Conservation (phyloP, 2,888 invertebrate species). For the Gastracanthus pulcherrimus region DNA sequence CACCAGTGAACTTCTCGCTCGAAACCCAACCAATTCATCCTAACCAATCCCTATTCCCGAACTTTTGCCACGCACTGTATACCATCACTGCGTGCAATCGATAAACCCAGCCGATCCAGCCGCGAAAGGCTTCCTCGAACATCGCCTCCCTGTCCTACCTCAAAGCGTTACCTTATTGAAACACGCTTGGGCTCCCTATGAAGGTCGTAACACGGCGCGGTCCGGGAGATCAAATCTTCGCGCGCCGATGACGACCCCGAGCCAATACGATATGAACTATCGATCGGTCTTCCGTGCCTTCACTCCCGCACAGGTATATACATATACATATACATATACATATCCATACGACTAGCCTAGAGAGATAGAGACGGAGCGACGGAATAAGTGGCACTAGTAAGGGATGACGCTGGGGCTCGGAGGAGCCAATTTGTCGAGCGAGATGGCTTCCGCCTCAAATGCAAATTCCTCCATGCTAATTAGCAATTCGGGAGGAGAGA, state of each 20-base stretch:
- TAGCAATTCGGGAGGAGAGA: constrained; percentile 66
- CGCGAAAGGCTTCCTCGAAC: too few species aligned
- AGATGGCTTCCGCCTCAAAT: constrained; percentile 66
- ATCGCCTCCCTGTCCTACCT: not conserved
- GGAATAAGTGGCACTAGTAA: not conserved
- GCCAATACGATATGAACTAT: not conserved
- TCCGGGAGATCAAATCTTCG: not conserved
- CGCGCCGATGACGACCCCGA: not conserved
- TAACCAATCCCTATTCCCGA: too few species aligned
- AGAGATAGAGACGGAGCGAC: not conserved
- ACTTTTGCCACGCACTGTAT: too few species aligned
- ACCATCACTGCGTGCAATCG: too few species aligned
- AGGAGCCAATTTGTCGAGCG: constrained; percentile 63
- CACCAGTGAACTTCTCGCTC: too few species aligned
- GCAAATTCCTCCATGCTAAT: constrained; percentile 73
- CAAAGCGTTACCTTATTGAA: not conserved
- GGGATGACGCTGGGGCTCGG: not conserved
- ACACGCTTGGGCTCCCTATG: not conserved
- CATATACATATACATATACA: too few species aligned
- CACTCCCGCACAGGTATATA: not conserved
- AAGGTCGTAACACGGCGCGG: not conserved
- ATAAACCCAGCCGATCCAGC: not conserved
- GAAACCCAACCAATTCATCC: too few species aligned
- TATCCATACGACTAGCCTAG: too few species aligned
- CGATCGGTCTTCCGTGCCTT: too few species aligned